Conservation (phyloP, 1,140 invertebrate genomes). For the Homalodisca vitripennis region DNA sequence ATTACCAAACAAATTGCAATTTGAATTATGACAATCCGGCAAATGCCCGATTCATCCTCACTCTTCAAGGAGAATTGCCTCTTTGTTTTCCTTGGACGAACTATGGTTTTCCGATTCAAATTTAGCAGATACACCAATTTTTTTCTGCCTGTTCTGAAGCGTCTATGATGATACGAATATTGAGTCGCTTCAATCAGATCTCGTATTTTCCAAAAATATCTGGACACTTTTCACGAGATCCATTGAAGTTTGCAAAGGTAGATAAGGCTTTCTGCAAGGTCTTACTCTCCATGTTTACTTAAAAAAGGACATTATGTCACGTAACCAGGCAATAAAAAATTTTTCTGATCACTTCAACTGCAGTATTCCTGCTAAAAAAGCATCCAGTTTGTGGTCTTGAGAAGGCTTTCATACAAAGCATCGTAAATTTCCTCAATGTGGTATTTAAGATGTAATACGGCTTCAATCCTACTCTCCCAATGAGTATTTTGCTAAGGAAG, state of each 20-base stretch:
- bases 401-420: neutral
- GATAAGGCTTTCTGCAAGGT: slow-evolving; percentile 15
- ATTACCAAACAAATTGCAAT: neutral
- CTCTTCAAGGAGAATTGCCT: slow-evolving; percentile 9
- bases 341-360: slow-evolving; percentile 12
- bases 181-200: slow-evolving; percentile 19
- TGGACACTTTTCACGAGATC: neutral
- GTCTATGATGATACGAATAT: too few species aligned
- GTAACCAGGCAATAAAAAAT: slow-evolving; percentile 29
- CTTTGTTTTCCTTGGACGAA: slow-evolving; percentile 22
- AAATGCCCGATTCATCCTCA: neutral
- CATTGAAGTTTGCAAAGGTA: neutral
- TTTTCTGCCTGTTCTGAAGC: slow-evolving; percentile 28
- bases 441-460: neutral
- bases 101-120: slow-evolving; percentile 23
- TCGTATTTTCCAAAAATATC: slow-evolving; percentile 24
- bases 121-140: slow-evolving; percentile 26
- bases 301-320: slow-evolving; percentile 29
- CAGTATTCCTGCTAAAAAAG: neutral
- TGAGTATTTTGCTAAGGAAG: slow-evolving; percentile 11
- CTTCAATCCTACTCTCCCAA: slow-evolving; percentile 13
- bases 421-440: slow-evolving; percentile 16
- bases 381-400: neutral
- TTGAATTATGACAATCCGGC: neutral
- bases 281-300: slow-evolving; percentile 32